Evolutionary conservation across 2,888 invertebrate genomes (phyloP), one percentile per base, ranked within the genome.

Genomic region (Odontocolon sp.): DNA sequence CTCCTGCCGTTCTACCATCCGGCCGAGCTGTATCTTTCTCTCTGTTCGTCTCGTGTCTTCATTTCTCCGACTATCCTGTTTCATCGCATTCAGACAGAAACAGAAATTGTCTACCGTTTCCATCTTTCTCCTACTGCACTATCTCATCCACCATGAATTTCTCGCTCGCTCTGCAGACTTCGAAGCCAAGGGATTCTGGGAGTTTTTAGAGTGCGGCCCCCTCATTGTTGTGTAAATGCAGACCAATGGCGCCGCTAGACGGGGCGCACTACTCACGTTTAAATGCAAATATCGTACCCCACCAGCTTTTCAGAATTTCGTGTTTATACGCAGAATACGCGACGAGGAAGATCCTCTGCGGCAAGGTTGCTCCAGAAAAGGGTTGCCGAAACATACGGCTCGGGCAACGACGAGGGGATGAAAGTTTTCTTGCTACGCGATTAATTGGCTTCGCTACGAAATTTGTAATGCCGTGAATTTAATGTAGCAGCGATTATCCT

Each of bases 161-260:
- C 56, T 68, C 63, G 54, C 82, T 80, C 81, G 81, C 79, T 73
- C 80, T 79, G 72, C 73, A 71, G 79, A 77, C 81, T 81, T 72
- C 81, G 81, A 81, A 84, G 86, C 83, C 81, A 78, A 74, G 86
- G 87, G 85, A 88, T 88, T 89, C 87, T 85, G 84, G 85, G 84
- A 89, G 87, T 89, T 90, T 90, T 89, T 88, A 84, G 87, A 88
- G 85, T 83, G 85, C 86, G 83, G 86, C 79, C 76, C 73, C 82
- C 61, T 89, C 87, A 90, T 90, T 90, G 88, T 90, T 90, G 89
- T 89, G 89, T 89, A 89, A 90, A 90, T 90, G 86, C 84, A 81
- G 85, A 84, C 87, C 89, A 90, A 90, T 90, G 88, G 88, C 87
- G 88, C 87, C 87, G 87, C 86, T 87, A 87, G 84, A 85, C 83